Base-by-base conservation (phyloP, 1,140 invertebrate genomes). In the Bombus soroeensis region DNA sequence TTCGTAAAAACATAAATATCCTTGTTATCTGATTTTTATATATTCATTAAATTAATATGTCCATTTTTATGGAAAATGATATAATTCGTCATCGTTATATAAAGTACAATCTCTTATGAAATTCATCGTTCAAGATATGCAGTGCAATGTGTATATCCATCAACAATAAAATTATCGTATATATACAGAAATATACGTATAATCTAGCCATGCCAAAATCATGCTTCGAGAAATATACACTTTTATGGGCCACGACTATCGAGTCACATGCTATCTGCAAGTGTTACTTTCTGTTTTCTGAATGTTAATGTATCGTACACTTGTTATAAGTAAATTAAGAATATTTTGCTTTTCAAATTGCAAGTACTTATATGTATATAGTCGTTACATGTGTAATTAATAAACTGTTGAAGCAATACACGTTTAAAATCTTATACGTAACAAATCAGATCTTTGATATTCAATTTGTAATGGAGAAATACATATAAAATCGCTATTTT, bases 131-230 rank as follows among this genome's bases (percentile, higher is more conserved):
- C 2, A 66, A 28, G 28, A 72, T 12, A 77, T 41, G 43, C 22
- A 79, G 9, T 68, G 34, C 22, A 68, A 39, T 78, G 62, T 83
- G 39, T 64, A 47, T 41, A 57, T 53, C 10, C 43, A 53, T 68
- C 4, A 5, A 62, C 53, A 37, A 71, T 71, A 62, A n/a, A 28
- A n/a, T 62, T 34, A 68, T 80, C n/a, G 34, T 53, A 41, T 71
- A 25, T 59, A 74, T 64, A 74, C 13, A 81, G 3, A 34, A 28
- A 57, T 28, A 77, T 57, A 37, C 73, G 8, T 64, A 87, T 85
- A 87, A 88, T 88, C 83, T 88, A 90, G 73, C 74, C 91, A 92
- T 92, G 90, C 91, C 59, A 85, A 81, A 90, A 93, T 83, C 92
- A 93, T 93, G 92, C 92, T 92, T 88, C 80, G 25, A 86, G 80